Evolutionary conservation across 2,888 invertebrate species (phyloP).

Genomic region (Gari tellinella): DNA sequence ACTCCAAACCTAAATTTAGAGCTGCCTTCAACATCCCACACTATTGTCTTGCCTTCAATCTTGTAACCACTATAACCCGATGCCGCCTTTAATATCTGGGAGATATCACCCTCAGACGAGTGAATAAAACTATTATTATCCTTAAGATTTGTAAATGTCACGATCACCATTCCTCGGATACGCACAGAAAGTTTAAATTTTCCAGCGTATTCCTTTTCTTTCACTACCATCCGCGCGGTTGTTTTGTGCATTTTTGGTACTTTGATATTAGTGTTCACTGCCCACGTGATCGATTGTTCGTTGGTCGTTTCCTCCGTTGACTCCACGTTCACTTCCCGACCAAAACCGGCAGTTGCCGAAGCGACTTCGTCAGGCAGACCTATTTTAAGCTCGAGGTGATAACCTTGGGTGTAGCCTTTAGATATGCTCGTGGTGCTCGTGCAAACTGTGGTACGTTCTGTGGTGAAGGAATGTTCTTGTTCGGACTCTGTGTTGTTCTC

Average conservation of each 20-base stretch:
- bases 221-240: conserved; percentile 84
- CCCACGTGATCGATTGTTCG: conserved; percentile 85
- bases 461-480: conserved; percentile 82
- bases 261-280: conserved; percentile 85
- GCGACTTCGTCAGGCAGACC: conserved; percentile 84
- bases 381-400: conserved; percentile 84
- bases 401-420: conserved; percentile 82
- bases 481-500: conserved; percentile 79
- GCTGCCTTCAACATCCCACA: conserved; percentile 73
- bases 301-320: conserved; percentile 80
- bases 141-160: conserved; percentile 82
- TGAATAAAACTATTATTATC: conserved; percentile 84
- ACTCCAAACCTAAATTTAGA: conserved; percentile 82
- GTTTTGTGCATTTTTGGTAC: conserved; percentile 82
- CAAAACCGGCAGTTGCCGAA: conserved; percentile 84
- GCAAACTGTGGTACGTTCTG: conserved; percentile 80
- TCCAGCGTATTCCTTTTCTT: conserved; percentile 85
- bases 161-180: conserved; percentile 79
- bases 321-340: conserved; percentile 82
- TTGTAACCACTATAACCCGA: conserved; percentile 64
- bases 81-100: conserved; percentile 70
- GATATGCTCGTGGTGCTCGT: conserved; percentile 76
- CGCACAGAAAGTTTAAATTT: conserved; percentile 82
- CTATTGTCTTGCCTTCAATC: conserved; percentile 64
- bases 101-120: conserved; percentile 78